Percentiles rank a stretch among this genome's conserved stretches.
These are phyloP conservation scores for Tachina fera DNA, from an alignment of 2,888 invertebrate species.

Conservation along the genomic window DNA sequence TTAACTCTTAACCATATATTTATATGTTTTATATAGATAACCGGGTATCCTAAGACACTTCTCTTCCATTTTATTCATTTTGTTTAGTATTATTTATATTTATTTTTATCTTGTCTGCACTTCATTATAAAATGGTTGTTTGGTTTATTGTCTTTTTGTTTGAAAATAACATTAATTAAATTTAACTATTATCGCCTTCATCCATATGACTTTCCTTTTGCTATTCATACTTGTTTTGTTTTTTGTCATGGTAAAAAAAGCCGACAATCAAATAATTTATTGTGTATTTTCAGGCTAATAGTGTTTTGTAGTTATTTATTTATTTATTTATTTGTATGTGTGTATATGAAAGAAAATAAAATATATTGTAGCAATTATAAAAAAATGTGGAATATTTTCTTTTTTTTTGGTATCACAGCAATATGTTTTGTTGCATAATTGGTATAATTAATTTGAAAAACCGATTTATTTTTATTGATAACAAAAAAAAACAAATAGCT, in stretches of 20 bases:
- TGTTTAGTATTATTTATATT: neutral
- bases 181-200: slow-evolving; percentile 1
- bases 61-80: no score
- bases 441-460: neutral
- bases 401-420: neutral
- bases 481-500: neutral
- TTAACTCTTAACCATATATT: no score
- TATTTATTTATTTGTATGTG: neutral
- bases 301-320: slow-evolving; percentile 2
- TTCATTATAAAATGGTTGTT: slow-evolving; percentile 17
- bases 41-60: no score
- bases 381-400: slow-evolving; percentile 1
- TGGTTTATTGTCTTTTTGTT: slow-evolving; percentile 1
- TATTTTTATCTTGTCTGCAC: neutral
- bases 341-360: neutral
- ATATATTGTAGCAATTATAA: neutral
- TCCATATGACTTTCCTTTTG: neutral
- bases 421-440: neutral
- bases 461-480: neutral
- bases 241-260: neutral
- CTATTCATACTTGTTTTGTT: neutral
- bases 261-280: slow-evolving; percentile 24
- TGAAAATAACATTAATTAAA: slow-evolving; percentile 1
- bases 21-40: no score
- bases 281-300: slow-evolving; percentile 14